Conservation (phyloP, 2,888 invertebrate genomes). For the Tenthredo scrophulariae region DNA sequence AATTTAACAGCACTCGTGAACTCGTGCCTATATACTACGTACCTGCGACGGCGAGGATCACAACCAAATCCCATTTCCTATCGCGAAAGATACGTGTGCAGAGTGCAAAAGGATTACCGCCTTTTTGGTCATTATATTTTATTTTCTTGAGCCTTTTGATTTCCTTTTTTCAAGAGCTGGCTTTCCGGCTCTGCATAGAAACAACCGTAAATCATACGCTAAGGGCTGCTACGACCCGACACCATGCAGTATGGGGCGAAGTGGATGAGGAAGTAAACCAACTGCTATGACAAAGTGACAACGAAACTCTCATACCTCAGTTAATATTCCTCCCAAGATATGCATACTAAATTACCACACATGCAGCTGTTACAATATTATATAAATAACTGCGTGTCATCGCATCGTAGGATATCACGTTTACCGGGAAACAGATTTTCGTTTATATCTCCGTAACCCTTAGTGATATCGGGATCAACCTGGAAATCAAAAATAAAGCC, state of each 20-base stretch:
- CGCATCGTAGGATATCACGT: background rate
- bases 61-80: background rate
- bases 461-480: background rate
- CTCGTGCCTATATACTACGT: background rate
- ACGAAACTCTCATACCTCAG: background rate
- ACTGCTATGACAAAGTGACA: constrained; percentile 30
- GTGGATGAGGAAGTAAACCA: background rate
- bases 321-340: background rate
- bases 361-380: background rate
- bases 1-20: background rate
- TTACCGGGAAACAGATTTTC: background rate
- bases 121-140: background rate
- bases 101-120: background rate
- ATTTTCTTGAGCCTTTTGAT: background rate
- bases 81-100: background rate
- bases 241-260: background rate
- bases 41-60: background rate
- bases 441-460: background rate
- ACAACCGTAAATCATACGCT: background rate
- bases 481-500: background rate
- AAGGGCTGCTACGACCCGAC: background rate
- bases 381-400: background rate
- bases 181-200: background rate
- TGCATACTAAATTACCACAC: background rate
- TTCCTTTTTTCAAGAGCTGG: background rate